Evolutionary conservation across 2,888 invertebrate species (phyloP), one percentile per base, ranked within the genome.

Genomic region (Apodemia duryi): DNA sequence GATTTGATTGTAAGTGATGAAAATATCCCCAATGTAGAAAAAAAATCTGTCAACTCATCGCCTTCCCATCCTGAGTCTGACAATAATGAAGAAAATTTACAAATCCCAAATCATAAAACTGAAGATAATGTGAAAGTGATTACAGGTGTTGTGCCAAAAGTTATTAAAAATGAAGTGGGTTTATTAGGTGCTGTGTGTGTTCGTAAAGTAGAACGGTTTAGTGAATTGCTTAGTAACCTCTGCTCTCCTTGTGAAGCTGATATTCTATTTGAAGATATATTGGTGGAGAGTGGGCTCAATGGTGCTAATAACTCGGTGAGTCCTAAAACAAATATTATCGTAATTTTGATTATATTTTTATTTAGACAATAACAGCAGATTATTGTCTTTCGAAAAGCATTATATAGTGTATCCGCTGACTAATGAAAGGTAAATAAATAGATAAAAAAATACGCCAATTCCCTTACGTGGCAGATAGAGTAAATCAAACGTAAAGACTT

Each of bases 151-250:
- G 88, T 88, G 88, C 86, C 87, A 80, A 85, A 78, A 74, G 77
- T 84, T 77, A 80, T 82, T 72, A 80, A 75, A 70, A 74, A 79
- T 67, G 86, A 84, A 70, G 79, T 83, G 69, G 85, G 86, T 28
- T 81, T 89, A 73, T 78, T 91, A 71, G 89, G 88, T 71, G 91
- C 85, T 65, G 90, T 88, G 80, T 91, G 91, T 88, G 90, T 91
- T 72, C 84, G 87, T 67, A 90, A 87, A 90, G 91, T 91, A 78
- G 90, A 90, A 82, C 85, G 84, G 73, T 91, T 91, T 74, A 91
- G 91, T 91, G 91, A 91, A 79, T 81, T 91, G 81, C 87, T 91
- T 69, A 91, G 88, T 82, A 91, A 90, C 78, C 80, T 91, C 74
- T 91, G 91, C 82, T 89, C 91, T 5, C 91, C 91, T 5, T 83